phyloP scores from a whole-genome alignment of 2,888 invertebrate species.

The Campoplex nolae region DNA sequence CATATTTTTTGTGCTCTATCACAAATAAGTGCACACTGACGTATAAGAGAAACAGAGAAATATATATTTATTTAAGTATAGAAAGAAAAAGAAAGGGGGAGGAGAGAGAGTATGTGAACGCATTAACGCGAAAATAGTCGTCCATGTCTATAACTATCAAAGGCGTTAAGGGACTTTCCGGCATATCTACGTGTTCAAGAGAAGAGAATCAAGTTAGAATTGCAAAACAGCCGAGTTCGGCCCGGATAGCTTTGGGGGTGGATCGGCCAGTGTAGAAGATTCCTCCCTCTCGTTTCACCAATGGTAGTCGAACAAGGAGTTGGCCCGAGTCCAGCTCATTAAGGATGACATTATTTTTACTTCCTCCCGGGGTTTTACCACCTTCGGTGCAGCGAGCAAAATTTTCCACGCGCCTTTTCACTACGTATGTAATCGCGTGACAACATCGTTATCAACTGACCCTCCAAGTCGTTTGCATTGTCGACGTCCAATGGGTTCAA shows the following conservation, averaged over 20 bases:
- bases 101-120: slow-evolving; percentile 55
- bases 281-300: slow-evolving; percentile 32
- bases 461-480: slow-evolving; percentile 28
- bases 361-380: slow-evolving; percentile 34
- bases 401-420: slow-evolving; percentile 54
- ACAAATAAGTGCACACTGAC: too few species aligned
- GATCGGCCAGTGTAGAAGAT: slow-evolving; percentile 45
- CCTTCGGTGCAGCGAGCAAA: slow-evolving; percentile 15
- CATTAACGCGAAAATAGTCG: slow-evolving; percentile 46
- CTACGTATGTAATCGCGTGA: slow-evolving; percentile 42
- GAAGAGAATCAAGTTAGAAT: slow-evolving; percentile 72
- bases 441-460: slow-evolving; percentile 15
- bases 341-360: slow-evolving; percentile 76
- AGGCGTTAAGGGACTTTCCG: slow-evolving; percentile 67
- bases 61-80: too few species aligned
- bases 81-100: background rate
- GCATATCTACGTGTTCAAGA: slow-evolving; percentile 61
- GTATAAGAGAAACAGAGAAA: background rate
- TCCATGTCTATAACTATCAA: slow-evolving; percentile 55
- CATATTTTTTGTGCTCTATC: too few species aligned
- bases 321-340: slow-evolving; percentile 78
- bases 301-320: slow-evolving; percentile 72
- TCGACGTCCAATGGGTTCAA: slow-evolving; percentile 20
- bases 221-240: slow-evolving; percentile 67
- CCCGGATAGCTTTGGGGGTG: slow-evolving; percentile 50